Evolutionary conservation across 2,113 vertebrate genomes (phyloP).

Genomic region (human (Homo sapiens)): DNA sequence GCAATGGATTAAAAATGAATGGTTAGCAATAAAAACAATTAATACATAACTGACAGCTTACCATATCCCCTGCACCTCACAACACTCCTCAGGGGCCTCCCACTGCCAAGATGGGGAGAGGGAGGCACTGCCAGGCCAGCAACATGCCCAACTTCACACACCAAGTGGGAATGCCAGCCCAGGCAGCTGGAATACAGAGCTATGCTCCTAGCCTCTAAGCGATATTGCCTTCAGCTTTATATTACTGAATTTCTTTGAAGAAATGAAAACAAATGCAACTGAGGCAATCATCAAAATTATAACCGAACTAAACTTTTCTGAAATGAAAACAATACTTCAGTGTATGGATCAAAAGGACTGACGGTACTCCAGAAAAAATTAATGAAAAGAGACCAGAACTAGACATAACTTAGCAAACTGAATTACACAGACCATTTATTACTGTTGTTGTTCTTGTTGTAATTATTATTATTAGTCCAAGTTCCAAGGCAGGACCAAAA

Average conservation of each 20-base stretch:
- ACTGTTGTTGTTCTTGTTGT: background rate
- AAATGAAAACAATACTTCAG: constrained; percentile 69
- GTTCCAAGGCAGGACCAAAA: constrained; percentile 15
- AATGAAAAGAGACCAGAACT: constrained; percentile 58
- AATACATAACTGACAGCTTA: background rate
- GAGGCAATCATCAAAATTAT: constrained; percentile 70
- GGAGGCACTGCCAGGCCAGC: background rate
- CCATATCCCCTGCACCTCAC: background rate
- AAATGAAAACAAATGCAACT: constrained; percentile 60
- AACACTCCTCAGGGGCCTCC: background rate
- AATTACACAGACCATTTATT: constrained; percentile 33
- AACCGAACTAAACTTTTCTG: constrained; percentile 60
- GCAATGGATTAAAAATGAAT: background rate
- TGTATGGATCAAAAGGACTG: constrained; percentile 49
- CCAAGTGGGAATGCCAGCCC: background rate
- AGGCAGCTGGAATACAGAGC: background rate
- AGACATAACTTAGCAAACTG: constrained; percentile 22
- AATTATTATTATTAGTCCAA: constrained; percentile 34
- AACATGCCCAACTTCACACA: background rate
- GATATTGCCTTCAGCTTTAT: constrained; percentile 36
- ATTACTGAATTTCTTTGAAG: constrained; percentile 61
- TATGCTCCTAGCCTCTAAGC: background rate
- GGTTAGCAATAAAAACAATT: background rate
- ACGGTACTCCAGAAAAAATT: constrained; percentile 51
- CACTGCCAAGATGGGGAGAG: background rate